phyloP scores from a whole-genome alignment of 1,140 invertebrate species.

The Catajapyx aquilonaris region DNA sequence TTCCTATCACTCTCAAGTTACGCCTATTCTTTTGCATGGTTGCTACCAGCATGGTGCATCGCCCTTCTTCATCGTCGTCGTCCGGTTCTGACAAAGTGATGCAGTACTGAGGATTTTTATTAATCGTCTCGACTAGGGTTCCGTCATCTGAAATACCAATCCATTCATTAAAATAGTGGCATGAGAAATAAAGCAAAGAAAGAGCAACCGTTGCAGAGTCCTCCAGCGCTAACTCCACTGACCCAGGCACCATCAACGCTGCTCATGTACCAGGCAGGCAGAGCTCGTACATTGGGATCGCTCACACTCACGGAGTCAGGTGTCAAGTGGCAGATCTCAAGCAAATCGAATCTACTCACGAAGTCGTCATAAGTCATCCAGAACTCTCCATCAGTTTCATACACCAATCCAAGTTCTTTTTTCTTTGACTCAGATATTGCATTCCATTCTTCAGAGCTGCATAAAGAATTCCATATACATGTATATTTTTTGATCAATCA shows the following conservation, averaged over 20 bases:
- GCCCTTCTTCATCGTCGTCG: constrained; percentile 35
- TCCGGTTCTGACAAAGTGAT: constrained; percentile 32
- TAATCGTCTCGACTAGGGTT: constrained; percentile 27
- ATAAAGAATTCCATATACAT: too few species aligned
- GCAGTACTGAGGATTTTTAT: constrained; percentile 38
- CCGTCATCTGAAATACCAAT: too few species aligned
- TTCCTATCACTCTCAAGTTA: constrained; percentile 27
- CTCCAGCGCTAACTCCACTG: constrained; percentile 31
- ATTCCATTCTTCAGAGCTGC: constrained; percentile 32
- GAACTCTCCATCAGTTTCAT: constrained; percentile 42
- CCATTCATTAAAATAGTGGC: too few species aligned
- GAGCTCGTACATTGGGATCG: too few species aligned
- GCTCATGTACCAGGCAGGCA: constrained; percentile 28
- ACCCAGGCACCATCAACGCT: constrained; percentile 34
- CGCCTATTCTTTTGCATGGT: constrained; percentile 34
- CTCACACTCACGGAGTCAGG: too few species aligned
- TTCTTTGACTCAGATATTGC: constrained; percentile 29
- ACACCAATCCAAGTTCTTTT: constrained; percentile 28
- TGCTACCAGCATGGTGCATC: constrained; percentile 35
- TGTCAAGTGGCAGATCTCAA: constrained; percentile 36
- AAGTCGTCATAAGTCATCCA: constrained; percentile 26
- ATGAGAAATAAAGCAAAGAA: neutral
- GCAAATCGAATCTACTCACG: constrained; percentile 13
- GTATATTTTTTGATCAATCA: too few species aligned
- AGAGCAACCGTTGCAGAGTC: constrained; percentile 30